Evolutionary conservation across 2,113 vertebrate genomes (phyloP).

Genomic region (Reinhardtius hippoglossoides): DNA sequence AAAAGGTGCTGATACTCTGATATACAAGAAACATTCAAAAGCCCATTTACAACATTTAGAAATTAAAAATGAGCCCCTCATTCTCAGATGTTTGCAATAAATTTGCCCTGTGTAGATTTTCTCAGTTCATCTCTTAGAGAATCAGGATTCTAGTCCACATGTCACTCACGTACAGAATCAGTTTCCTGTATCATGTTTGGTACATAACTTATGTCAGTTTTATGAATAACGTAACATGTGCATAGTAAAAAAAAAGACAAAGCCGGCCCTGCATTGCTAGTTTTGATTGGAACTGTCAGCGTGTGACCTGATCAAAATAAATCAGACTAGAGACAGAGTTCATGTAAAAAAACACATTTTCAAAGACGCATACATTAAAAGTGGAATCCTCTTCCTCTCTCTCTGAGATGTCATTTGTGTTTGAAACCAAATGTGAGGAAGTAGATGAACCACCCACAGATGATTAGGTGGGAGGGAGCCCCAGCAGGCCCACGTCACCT

Average conservation of each 20-base stretch:
- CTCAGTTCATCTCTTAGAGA: background rate
- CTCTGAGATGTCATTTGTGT: background rate
- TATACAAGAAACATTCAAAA: too few relatives aligned
- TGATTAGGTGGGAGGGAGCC: slow-evolving; percentile 39
- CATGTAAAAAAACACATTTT: slow-evolving; percentile 29
- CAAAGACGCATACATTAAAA: slow-evolving; percentile 34
- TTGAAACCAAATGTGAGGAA: slow-evolving; percentile 37
- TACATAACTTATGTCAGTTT: background rate
- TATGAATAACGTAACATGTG: slow-evolving; percentile 29
- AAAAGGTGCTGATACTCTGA: too few relatives aligned
- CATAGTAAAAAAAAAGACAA: slow-evolving; percentile 12
- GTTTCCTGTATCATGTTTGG: background rate
- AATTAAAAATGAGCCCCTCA: too few relatives aligned
- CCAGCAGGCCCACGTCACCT: slow-evolving; percentile 16
- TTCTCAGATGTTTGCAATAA: too few relatives aligned
- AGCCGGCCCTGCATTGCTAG: background rate
- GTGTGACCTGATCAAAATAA: slow-evolving; percentile 17
- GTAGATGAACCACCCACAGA: slow-evolving; percentile 25
- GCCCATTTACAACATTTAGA: too few relatives aligned
- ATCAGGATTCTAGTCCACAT: background rate
- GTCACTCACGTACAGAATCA: background rate
- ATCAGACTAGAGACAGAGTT: background rate
- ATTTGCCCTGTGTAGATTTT: too few relatives aligned
- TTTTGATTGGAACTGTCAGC: slow-evolving; percentile 44
- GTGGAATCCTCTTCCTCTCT: slow-evolving; percentile 7